A percentile compares a stretch with the other conserved stretches of the same genome.
phyloP scores from a whole-genome alignment of 2,888 invertebrate genomes.

The Zonitis immaculata region DNA sequence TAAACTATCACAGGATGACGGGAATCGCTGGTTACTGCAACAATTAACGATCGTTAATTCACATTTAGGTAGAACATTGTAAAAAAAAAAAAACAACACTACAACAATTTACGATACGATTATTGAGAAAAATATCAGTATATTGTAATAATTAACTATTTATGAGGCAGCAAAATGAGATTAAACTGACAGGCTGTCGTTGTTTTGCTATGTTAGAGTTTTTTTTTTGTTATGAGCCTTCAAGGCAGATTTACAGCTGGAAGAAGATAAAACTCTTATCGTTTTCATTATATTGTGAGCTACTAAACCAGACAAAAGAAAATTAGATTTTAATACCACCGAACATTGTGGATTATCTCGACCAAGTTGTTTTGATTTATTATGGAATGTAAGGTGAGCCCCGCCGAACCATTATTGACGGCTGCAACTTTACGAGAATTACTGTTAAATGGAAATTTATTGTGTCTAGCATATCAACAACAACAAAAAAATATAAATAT shows the following conservation, averaged over 20 bases:
- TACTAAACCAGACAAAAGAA: constrained; percentile 1
- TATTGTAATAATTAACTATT: no score
- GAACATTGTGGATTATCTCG: not conserved
- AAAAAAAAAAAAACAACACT: not conserved
- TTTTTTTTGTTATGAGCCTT: not conserved
- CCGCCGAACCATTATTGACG: not conserved
- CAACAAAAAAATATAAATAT: no score
- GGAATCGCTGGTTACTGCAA: constrained; percentile 54
- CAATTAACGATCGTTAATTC: constrained; percentile 8
- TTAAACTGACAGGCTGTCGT: constrained; percentile 3
- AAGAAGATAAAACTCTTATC: not conserved
- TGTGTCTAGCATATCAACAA: no score
- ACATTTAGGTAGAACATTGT: no score
- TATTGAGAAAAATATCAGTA: no score
- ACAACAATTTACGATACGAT: no score
- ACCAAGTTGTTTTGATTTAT: constrained; percentile 1
- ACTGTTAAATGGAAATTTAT: not conserved
- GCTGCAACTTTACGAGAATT: not conserved
- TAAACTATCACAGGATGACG: constrained; percentile 74
- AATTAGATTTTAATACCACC: constrained; percentile 1
- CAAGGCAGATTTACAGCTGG: not conserved
- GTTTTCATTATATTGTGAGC: not conserved
- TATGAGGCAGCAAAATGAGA: no score
- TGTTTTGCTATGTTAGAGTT: constrained; percentile 4
- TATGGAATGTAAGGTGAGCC: not conserved